Evolutionary conservation across 2,888 invertebrate genomes (phyloP), one percentile per base, ranked within the genome.

Genomic region (Oxystoma pomonae): DNA sequence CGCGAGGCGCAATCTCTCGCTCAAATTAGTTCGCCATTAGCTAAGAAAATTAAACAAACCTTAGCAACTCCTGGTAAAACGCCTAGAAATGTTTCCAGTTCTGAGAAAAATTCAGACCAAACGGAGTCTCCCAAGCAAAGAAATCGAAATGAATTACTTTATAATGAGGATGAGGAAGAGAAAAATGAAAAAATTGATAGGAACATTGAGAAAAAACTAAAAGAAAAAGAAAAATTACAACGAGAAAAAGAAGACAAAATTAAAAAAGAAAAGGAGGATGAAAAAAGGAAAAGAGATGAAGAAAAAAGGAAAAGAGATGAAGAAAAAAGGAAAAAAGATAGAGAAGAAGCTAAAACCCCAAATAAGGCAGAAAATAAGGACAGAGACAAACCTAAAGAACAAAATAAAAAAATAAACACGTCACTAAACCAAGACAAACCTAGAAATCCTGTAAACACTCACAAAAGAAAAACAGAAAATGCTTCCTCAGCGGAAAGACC

Each of bases 1-100:
- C 73, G 83, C 68, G 80, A 81, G 62, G 76, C 74, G 68, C 73
- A 69, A 62, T 69, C 70, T 64, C 55, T 70, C 50, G 67, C 69
- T 3, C 60, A 67, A 12, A 61, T 61, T 56, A 69, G 67, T 16
- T 71, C 74, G 50, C 73, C 74, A 21, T 62, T 61, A 17, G 62
- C 65, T 49, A 74, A 72, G 19, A 75, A 74, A 61, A 55, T 74
- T 20, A 68, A 65, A 60, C 66, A 57, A 3, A 64, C 64, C 49
- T 51, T 59, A 19, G 56, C 60, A 16, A 12, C 16, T 9, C 63
- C 65, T 19, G 58, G 63, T 1, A 62, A 63, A 50, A 50, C 19
- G 3, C 60, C 18, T 19, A 16, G 17, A 3, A 20, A 22, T 17
- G 51, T n/a, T 7, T 53, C 17, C 3, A 50, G 18, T 18, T 60